These are phyloP conservation scores for Azemiops feae DNA, from an alignment of 2,113 vertebrate species.

Conservation along the genomic window DNA sequence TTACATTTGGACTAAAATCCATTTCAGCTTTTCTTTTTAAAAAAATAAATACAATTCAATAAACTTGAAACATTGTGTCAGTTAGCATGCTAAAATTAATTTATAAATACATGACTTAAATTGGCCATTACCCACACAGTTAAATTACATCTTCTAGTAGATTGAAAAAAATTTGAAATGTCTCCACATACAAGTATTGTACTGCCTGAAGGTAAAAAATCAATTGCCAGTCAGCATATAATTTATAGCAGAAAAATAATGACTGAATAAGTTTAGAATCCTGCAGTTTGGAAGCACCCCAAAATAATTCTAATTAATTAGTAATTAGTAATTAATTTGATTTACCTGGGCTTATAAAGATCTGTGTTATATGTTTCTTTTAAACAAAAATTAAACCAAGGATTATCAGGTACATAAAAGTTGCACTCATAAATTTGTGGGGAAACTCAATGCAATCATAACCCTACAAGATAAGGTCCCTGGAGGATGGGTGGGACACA, in stretches of 20 bases:
- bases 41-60: not conserved
- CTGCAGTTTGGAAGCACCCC: not conserved
- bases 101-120: not conserved
- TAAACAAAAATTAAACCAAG: not conserved
- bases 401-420: not conserved
- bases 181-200: not conserved
- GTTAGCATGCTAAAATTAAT: not conserved
- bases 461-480: not conserved
- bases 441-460: not conserved
- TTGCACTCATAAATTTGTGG: not conserved
- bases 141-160: not conserved
- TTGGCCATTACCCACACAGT: not conserved
- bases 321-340: not conserved
- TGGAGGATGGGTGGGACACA: not conserved
- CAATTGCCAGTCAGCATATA: not conserved
- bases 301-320: not conserved
- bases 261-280: not conserved
- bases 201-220: not conserved
- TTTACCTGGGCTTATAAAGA: not conserved
- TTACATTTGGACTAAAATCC: not conserved
- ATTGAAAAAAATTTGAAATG: not conserved
- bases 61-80: not conserved
- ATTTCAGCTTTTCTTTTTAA: not conserved
- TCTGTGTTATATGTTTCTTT: not conserved
- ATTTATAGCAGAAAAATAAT: not conserved